A percentile compares a stretch with the other conserved stretches of the same genome.
Evolutionary conservation across 2,888 invertebrate species (phyloP).

Genomic region (Andrena bucephala): DNA sequence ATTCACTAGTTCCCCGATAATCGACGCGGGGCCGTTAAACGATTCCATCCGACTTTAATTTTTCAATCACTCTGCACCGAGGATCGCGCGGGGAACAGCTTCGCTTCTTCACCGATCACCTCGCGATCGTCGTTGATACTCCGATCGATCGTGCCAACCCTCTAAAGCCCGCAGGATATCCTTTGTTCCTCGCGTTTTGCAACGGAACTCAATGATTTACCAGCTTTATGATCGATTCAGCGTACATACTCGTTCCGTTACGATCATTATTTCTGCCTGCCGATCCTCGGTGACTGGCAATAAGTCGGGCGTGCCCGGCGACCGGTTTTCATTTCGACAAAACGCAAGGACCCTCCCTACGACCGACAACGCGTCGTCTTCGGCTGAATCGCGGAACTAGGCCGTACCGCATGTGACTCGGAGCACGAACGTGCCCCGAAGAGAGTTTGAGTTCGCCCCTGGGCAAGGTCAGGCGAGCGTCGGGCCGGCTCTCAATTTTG

Average conservation of each 20-base stretch:
- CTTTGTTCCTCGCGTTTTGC: background rate
- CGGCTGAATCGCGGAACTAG: conserved; percentile 31
- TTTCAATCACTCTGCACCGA: conserved; percentile 29
- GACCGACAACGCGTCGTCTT: conserved; percentile 29
- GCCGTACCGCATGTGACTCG: conserved; percentile 54
- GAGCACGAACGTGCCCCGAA: conserved; percentile 61
- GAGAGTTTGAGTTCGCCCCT: conserved; percentile 75
- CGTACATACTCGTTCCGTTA: background rate
- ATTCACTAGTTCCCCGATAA: background rate
- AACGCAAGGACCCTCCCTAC: background rate
- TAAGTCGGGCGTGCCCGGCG: background rate
- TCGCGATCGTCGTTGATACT: conserved; percentile 63
- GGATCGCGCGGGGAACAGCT: conserved; percentile 27
- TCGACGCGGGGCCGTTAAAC: background rate
- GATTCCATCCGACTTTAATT: conserved; percentile 25
- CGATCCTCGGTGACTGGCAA: conserved; percentile 26
- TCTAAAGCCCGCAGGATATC: background rate
- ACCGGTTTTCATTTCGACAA: conserved; percentile 60
- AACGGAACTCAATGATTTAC: background rate
- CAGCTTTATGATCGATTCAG: background rate
- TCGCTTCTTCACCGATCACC: background rate
- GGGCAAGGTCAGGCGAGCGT: conserved; percentile 84
- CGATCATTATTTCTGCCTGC: background rate
- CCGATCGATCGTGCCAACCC: conserved; percentile 51
- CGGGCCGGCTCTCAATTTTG: conserved; percentile 89